Base-by-base conservation (phyloP, 2,888 invertebrate genomes). In the Lamproptera curius region DNA sequence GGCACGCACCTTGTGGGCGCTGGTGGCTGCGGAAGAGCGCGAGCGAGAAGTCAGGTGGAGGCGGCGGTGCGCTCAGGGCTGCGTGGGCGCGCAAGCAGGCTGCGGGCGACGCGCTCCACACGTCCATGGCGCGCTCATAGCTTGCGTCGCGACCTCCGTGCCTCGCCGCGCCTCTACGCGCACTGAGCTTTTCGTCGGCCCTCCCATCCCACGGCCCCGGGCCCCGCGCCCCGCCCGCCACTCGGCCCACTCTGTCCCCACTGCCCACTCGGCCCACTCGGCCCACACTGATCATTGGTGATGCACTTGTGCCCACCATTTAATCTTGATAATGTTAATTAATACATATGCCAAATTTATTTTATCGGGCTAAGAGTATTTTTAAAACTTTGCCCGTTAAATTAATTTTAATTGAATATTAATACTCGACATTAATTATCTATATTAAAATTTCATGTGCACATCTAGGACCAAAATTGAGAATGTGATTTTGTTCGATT, bases 31-130 rank as follows among this genome's bases (percentile, higher is more conserved):
- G 76, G 88, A 94, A 94, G 86, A 94, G 95, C 76, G 93, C 91
- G 70, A 95, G 89, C 79, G 94, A 93, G 79, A 95, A 95, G 76
- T 94, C 93, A 57, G 92, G 90, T 3, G 20, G 3, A 70, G 91
- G 92, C 61, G 93, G 92, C 77, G 93, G 93, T 80, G 94, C 92
- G 67, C 90, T 91, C 90, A 74, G 90, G 87, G 71, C 89, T 84
- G 66, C 89, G 81, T 78, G 89, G 89, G 73, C 90, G 90, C 63
- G 89, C 76, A 57, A 91, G 73, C 91, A 90, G 72, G 91, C 74
- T 76, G 90, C 89, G 78, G 90, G 89, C 78, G 91, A 85, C 75
- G 91, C 90, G 87, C 92, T 92, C 88, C 92, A 93, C 81, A 92
- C 91, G 89, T 93, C 92, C 93, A 93, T 93, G 80, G 75, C 67